A percentile compares a stretch with the other conserved stretches of the same genome.
These are phyloP conservation scores for Drosophila gaucha DNA, from an alignment of 2,888 invertebrate species.

Conservation along the genomic window DNA sequence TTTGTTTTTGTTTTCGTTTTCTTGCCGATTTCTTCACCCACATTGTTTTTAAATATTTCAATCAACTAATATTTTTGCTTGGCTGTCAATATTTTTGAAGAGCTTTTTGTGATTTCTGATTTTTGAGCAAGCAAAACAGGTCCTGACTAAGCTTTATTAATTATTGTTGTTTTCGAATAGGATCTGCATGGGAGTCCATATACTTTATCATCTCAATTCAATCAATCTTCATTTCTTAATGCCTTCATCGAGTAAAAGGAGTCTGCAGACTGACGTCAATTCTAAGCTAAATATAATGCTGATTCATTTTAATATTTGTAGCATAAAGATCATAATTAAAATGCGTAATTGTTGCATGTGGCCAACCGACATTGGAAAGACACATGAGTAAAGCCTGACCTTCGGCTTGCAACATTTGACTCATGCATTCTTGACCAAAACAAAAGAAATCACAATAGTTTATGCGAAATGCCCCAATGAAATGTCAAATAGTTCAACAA, in stretches of 20 bases:
- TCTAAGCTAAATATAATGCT: constrained; percentile 11
- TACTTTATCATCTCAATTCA: constrained; percentile 12
- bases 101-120: too few species aligned
- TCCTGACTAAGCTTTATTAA: constrained; percentile 54
- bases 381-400: constrained; percentile 25
- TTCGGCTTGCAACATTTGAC: constrained; percentile 14
- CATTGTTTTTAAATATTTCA: constrained; percentile 43
- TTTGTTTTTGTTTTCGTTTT: constrained; percentile 8
- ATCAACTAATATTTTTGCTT: constrained; percentile 11
- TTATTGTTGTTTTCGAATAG: constrained; percentile 29
- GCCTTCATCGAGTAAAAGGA: constrained; percentile 39
- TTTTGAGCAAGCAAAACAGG: constrained; percentile 7
- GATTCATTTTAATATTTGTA: constrained; percentile 27
- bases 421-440: constrained; percentile 34
- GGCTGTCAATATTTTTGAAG: constrained; percentile 28
- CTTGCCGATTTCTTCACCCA: constrained; percentile 48
- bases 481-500: constrained; percentile 43
- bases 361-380: constrained; percentile 16
- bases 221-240: constrained; percentile 39
- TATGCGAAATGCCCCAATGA: constrained; percentile 21
- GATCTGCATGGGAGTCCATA: constrained; percentile 26
- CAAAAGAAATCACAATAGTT: not conserved
- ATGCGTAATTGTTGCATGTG: constrained; percentile 27
- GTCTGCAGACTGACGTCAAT: constrained; percentile 30
- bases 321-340: too few species aligned